Base-by-base conservation (phyloP, 1,140 invertebrate species). In the Caenorhabditis inopinata region DNA sequence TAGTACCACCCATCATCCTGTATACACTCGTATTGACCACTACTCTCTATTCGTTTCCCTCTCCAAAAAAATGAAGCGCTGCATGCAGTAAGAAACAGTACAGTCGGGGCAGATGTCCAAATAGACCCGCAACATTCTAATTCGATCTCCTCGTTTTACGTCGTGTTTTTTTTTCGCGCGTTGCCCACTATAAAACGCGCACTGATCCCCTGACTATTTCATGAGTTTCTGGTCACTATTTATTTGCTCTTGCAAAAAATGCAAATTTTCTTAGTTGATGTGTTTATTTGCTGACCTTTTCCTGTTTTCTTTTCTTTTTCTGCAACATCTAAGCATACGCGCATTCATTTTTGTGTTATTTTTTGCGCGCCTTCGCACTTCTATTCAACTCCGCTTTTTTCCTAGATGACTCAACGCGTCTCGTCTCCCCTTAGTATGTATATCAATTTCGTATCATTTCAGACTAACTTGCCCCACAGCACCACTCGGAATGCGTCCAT, bases 221-320 rank as follows among this genome's bases (percentile, higher is more conserved):
- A 29, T 68, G 32, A 38, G n/a, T 42, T 68, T 42, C 58, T 68
- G 16, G 11, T 6, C 2, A 21, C 23, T 38, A 2, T 38, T n/a
- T 68, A 32, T 68, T 68, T 68, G 58, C 58, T 68, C 58, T 68
- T 68, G n/a, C 35, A 21, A 68, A 58, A 58, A 58, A 58, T 58
- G 51, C 51, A 58, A 58, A 68, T 38, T 21, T 38, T 23, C 32
- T 38, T 58, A 7, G 7, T 7, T 18, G 14, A 18, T 25, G 12
- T 58, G 51, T 58, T 38, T 68, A 68, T 68, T 68, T 68, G 58
- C 58, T 68, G 58, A 68, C 58, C 58, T 68, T 38, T 21, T 68
- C 32, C 58, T 42, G 14, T 9, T 9, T 38, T 23, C 38, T 68
- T 42, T 42, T 38, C n/a, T 38, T 18, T 27, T 38, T 25, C 27